phyloP scores from a whole-genome alignment of 2,113 vertebrate species.

The Pseudonaja textilis region DNA sequence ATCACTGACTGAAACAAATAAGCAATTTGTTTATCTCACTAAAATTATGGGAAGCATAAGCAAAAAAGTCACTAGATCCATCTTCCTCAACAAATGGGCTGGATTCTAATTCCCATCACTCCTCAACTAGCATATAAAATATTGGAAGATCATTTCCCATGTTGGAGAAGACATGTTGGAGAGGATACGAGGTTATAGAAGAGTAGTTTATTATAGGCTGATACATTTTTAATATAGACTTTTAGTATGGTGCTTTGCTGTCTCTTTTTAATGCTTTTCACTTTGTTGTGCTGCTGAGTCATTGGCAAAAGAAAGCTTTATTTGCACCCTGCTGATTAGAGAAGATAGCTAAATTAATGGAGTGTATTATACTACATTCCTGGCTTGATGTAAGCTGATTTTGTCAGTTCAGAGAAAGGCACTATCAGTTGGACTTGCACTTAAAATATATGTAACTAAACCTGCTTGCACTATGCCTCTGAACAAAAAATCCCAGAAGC shows the following conservation, averaged over 20 bases:
- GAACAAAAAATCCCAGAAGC: neutral
- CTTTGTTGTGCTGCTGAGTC: neutral
- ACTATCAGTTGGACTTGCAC: neutral
- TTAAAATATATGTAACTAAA: neutral
- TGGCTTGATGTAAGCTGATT: neutral
- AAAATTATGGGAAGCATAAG: neutral
- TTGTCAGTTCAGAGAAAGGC: neutral
- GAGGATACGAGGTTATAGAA: neutral
- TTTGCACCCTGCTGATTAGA: constrained; percentile 12
- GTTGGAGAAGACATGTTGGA: neutral
- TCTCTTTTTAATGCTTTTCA: neutral
- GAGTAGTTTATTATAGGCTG: neutral
- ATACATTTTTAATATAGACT: neutral
- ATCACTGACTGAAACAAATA: neutral
- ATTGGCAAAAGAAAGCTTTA: constrained; percentile 10
- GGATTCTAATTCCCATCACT: neutral
- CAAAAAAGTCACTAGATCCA: neutral
- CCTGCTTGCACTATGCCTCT: neutral
- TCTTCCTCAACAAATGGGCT: neutral
- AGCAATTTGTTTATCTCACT: neutral
- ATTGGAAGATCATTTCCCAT: neutral
- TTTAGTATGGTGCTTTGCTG: neutral
- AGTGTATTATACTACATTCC: neutral
- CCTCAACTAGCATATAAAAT: neutral
- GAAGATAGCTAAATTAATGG: constrained; percentile 26